Evolutionary conservation across 1,140 invertebrate genomes (phyloP), one percentile per base, ranked within the genome.

Genomic region (Asobara japonica): DNA sequence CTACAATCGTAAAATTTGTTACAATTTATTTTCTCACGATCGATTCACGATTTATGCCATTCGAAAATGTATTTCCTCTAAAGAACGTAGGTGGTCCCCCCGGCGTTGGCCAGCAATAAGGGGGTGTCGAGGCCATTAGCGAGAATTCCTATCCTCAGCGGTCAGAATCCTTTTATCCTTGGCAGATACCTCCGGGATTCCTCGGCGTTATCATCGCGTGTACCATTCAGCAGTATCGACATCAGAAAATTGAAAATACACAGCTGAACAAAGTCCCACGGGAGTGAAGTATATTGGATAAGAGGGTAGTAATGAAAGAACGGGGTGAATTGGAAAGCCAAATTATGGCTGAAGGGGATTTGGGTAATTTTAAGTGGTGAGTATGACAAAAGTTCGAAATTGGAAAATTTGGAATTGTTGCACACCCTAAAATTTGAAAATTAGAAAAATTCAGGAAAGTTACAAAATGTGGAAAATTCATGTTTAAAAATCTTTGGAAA

Each of bases 71-170:
- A 67, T 67, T 67, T 67, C 65, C 45, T 69, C 56, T 56, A 69
- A 62, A 78, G 77, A 45, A 71, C 76, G 79, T 82, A 83, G 80
- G 82, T 83, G 80, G 80, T 80, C 80, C 71, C 74, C 69, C 76
- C n/a, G 27, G 29, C 27, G 31, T 31, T 31, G 51, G 20, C 51
- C 27, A 5, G 76, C 77, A 79, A 79, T 78, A 77, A 78, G 78
- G 77, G 80, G 82, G 83, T 83, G 84, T 86, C 80, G 83, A 78
- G 79, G 84, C 82, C 84, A 87, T 86, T 87, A 87, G 84, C 81
- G 82, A 79, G 77, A 60, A 72, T 83, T 79, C 82, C 83, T 76
- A 78, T 83, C 82, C 80, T 62, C 27, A 75, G 78, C 75, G 80
- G 75, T 79, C 78, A 78, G 78, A 74, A 79, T 82, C 79, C 79